Evolutionary conservation across 1,140 invertebrate species (phyloP).

Genomic region (Heterodera schachtii): DNA sequence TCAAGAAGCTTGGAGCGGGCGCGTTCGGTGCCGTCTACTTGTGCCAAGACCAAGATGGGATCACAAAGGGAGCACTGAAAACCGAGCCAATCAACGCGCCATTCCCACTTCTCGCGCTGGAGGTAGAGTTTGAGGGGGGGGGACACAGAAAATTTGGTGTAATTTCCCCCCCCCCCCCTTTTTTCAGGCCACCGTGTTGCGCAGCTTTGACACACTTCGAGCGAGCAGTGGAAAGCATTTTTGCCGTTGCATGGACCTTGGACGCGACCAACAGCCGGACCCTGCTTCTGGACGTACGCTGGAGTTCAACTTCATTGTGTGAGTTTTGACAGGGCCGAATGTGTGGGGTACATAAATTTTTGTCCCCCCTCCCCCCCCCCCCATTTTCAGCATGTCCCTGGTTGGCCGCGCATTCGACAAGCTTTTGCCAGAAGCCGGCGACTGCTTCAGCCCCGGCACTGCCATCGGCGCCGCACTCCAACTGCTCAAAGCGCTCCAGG

Average conservation of each 20-base stretch:
- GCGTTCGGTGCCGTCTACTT: conserved; percentile 41
- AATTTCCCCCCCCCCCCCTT: not conserved
- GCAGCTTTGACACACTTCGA: not conserved
- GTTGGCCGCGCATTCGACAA: too few species aligned
- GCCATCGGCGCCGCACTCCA: too few species aligned
- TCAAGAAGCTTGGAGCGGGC: conserved; percentile 58
- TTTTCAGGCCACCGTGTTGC: not conserved
- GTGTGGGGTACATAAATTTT: too few species aligned
- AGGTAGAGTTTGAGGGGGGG: not conserved
- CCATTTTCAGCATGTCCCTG: too few species aligned
- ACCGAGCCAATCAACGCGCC: too few species aligned
- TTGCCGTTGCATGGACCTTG: conserved; percentile 2
- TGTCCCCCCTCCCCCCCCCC: too few species aligned
- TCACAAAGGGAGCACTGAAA: not conserved
- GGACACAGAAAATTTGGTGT: not conserved
- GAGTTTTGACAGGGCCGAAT: not conserved
- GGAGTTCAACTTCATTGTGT: conserved; percentile 11
- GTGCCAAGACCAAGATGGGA: not conserved
- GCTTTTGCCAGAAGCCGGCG: too few species aligned
- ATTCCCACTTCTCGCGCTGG: too few species aligned
- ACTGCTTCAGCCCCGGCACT: too few species aligned
- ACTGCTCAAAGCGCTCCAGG: not conserved
- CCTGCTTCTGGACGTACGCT: not conserved
- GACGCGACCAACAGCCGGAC: not conserved
- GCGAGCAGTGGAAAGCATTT: not conserved